Evolutionary conservation across 1,140 invertebrate genomes (phyloP), one percentile per base, ranked within the genome.

Genomic region (Muscidifurax raptorellus): DNA sequence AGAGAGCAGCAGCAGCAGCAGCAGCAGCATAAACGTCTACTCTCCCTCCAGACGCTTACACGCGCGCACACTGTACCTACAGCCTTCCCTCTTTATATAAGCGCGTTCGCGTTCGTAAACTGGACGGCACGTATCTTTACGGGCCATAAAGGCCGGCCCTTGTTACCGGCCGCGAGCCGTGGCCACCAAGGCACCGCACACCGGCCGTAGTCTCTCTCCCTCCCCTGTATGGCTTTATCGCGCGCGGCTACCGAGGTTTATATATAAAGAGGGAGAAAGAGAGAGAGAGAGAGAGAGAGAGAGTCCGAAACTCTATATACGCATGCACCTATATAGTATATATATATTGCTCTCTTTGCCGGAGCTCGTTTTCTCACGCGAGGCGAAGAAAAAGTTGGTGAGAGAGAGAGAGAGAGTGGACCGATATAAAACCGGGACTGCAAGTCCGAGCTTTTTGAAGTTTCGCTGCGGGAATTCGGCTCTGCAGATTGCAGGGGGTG

Each of bases 101-200:
- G 18, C 52, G 52, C 52, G 52, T 59, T 59, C 52, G 52, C 52
- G 52, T 59, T 7, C 86, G 89, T 90, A 91, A 91, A 92, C 91
- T 91, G 91, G 91, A 92, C 92, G 90, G 89, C 91, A 89, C 91
- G 91, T 93, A 92, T 93, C 92, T 93, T 93, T 93, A 93, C 91
- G 90, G 90, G 88, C 91, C 90, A 93, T 93, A 92, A 93, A 92
- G 91, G 89, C 90, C 86, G 86, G 91, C 88, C 90, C 91, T 93
- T 90, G 91, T 92, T 93, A 93, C 90, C 87, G 85, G 88, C 89
- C 86, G 86, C 89, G 85, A 90, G 84, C 88, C 89, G 90, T 91
- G 90, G 91, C 90, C 91, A 92, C 91, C 90, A 90, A 91, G 90
- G 91, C 88, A 91, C 91, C 91, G 86, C 90, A 91, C 88, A 86